Evolutionary conservation across 2,888 invertebrate species (phyloP).

Genomic region (Caenorhabditis imperialis): DNA sequence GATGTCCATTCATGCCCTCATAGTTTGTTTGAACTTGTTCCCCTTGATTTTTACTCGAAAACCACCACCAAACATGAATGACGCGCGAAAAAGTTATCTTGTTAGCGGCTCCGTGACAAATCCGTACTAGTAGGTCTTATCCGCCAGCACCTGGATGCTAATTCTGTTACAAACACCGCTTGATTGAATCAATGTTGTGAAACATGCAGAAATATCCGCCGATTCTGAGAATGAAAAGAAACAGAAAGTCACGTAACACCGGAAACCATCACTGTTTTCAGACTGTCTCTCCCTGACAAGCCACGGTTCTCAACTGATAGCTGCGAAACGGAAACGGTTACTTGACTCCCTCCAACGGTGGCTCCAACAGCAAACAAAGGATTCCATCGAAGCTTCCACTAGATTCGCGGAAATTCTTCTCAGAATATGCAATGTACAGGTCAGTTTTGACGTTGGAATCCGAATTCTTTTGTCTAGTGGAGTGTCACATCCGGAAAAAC

Average conservation of each 20-base stretch:
- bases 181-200: no score
- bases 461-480: constrained; percentile 6
- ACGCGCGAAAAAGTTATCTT: no score
- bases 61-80: no score
- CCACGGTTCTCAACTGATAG: constrained; percentile 64
- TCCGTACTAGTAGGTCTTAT: no score
- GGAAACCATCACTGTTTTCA: constrained; percentile 36
- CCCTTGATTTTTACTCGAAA: no score
- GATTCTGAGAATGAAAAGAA: no score
- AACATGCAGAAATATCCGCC: no score
- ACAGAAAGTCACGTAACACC: constrained; percentile 1
- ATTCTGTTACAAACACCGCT: no score
- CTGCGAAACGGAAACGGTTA: constrained; percentile 69
- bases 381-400: constrained; percentile 51
- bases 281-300: constrained; percentile 75
- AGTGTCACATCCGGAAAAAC: constrained; percentile 3
- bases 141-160: no score
- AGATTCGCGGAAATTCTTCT: constrained; percentile 58
- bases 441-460: constrained; percentile 15
- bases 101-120: no score
- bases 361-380: constrained; percentile 55
- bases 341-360: constrained; percentile 67
- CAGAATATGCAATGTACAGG: constrained; percentile 66
- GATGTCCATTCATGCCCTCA: no score
- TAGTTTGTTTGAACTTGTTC: no score